Evolutionary conservation across 2,113 vertebrate genomes (phyloP).

Genomic region (Takifugu flavidus): DNA sequence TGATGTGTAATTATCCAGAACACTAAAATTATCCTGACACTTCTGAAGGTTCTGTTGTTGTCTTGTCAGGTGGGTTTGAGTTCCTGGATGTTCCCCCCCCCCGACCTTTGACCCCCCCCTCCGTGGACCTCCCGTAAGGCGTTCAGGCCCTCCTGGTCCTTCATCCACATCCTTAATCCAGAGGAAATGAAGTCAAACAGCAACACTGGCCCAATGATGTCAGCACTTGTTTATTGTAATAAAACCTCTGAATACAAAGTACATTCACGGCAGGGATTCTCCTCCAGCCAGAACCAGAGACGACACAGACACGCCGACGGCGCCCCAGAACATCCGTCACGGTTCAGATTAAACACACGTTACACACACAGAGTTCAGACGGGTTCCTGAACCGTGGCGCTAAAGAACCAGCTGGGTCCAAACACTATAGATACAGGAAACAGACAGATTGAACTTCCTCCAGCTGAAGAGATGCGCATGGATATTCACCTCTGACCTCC

Average conservation of each 20-base stretch:
- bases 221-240: conserved; percentile 73
- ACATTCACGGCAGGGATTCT: conserved; percentile 68
- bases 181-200: too few relatives aligned
- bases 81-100: too few relatives aligned
- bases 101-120: conserved; percentile 2
- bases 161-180: too few relatives aligned
- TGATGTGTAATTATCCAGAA: conserved; percentile 21
- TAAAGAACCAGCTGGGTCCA: conserved; percentile 31
- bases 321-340: background rate
- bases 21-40: background rate
- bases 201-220: conserved; percentile 17
- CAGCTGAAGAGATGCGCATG: background rate
- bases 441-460: too few relatives aligned
- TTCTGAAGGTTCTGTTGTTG: background rate
- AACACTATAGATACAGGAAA: too few relatives aligned
- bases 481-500: conserved; percentile 25
- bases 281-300: conserved; percentile 53
- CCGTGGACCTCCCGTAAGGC: too few relatives aligned
- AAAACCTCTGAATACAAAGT: conserved; percentile 77
- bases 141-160: too few relatives aligned
- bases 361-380: conserved; percentile 34
- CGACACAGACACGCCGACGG: conserved; percentile 23
- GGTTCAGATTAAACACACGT: conserved; percentile 43
- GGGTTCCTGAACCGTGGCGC: conserved; percentile 19
- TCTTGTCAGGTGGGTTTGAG: background rate